Evolutionary conservation across 2,113 vertebrate genomes (phyloP).

Genomic region (Peromyscus leucopus): DNA sequence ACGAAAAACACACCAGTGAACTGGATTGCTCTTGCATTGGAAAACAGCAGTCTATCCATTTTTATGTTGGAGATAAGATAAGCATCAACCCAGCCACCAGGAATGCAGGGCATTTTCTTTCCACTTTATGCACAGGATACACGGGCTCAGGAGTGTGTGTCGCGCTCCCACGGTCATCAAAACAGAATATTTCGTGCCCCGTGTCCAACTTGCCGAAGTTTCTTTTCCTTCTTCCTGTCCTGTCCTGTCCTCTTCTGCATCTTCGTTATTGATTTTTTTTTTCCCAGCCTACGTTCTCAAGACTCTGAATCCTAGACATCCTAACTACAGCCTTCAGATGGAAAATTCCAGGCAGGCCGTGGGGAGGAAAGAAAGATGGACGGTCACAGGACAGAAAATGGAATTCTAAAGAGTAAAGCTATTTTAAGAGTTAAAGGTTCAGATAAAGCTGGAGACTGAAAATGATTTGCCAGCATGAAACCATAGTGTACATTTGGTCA

Average conservation of each 20-base stretch:
- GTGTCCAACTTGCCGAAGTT: too few relatives aligned
- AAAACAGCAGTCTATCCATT: not conserved
- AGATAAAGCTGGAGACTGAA: slow-evolving; percentile 10
- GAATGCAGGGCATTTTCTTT: not conserved
- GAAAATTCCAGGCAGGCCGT: not conserved
- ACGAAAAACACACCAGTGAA: not conserved
- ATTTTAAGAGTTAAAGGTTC: not conserved
- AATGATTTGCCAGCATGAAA: slow-evolving; percentile 21
- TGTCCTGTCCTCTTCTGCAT: not conserved
- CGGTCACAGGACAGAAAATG: not conserved
- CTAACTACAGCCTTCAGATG: not conserved
- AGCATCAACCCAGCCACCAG: not conserved
- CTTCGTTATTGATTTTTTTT: not conserved
- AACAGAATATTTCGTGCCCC: fast-evolving
- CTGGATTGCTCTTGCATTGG: not conserved
- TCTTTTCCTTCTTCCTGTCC: not conserved
- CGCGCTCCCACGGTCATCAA: not conserved
- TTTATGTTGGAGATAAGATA: not conserved
- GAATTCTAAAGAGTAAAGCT: slow-evolving; percentile 5
- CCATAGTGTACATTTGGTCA: not conserved
- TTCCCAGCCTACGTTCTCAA: not conserved
- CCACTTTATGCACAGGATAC: not conserved
- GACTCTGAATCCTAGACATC: not conserved
- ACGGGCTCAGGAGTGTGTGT: not conserved
- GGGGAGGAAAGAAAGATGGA: not conserved